A percentile compares a stretch with the other conserved stretches of the same genome.
Conservation (phyloP, 2,797 vertebrate species). For the Scarus forsteni region DNA sequence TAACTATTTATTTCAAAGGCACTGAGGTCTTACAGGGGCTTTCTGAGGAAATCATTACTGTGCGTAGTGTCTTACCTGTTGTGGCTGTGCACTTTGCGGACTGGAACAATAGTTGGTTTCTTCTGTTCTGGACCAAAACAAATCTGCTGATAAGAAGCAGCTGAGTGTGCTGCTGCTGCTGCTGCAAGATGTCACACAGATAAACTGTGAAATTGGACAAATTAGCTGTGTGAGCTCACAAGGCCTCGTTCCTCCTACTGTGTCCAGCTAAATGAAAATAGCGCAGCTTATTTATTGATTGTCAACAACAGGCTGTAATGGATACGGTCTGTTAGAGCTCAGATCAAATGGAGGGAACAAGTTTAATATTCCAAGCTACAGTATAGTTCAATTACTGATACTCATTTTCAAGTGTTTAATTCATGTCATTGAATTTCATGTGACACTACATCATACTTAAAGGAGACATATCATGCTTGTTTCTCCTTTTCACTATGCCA, state of each 20-base stretch:
- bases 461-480: too few relatives aligned
- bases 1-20: conserved; percentile 54
- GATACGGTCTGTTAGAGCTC: neutral
- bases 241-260: neutral
- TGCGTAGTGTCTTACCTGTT: conserved; percentile 6
- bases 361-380: too few relatives aligned
- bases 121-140: conserved; percentile 29
- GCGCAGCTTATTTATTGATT: neutral
- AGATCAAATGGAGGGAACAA: neutral
- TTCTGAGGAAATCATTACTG: conserved; percentile 5
- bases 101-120: conserved; percentile 10
- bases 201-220: conserved; percentile 38
- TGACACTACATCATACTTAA: neutral
- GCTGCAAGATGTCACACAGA: conserved; percentile 25
- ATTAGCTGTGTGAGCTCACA: conserved; percentile 15
- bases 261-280: conserved; percentile 1
- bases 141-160: conserved; percentile 34
- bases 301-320: neutral
- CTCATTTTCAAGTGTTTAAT: too few relatives aligned
- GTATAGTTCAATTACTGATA: too few relatives aligned
- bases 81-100: neutral
- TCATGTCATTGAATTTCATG: neutral
- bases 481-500: too few relatives aligned
- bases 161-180: conserved; percentile 17
- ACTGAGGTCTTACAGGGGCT: conserved; percentile 13